A percentile compares a stretch with the other conserved stretches of the same genome.
Evolutionary conservation across 2,113 vertebrate genomes (phyloP).

Genomic region (Lepus timidus): DNA sequence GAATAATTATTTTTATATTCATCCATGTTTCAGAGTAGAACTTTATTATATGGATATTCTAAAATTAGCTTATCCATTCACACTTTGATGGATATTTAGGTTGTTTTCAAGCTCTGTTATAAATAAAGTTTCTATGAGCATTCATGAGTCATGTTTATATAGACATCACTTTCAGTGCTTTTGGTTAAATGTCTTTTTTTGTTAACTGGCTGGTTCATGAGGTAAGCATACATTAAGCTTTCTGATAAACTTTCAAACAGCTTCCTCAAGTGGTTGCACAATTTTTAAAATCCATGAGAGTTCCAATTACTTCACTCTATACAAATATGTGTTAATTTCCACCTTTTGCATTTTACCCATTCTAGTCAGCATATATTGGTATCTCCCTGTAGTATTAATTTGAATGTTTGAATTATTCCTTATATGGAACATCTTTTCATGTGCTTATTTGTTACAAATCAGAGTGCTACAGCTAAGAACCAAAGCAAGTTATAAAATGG

Average conservation of each 20-base stretch:
- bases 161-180: not conserved
- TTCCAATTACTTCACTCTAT: not conserved
- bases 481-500: not conserved
- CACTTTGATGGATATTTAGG: not conserved
- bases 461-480: not conserved
- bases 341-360: not conserved
- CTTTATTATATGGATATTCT: not conserved
- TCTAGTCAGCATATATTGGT: not conserved
- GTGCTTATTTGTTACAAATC: not conserved
- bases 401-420: not conserved
- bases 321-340: not conserved
- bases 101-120: not conserved
- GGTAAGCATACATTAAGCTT: not conserved
- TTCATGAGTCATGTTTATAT: not conserved
- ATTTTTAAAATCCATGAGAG: not conserved
- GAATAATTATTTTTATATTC: not conserved
- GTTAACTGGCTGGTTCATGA: not conserved
- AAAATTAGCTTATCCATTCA: not conserved
- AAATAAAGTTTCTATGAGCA: not conserved
- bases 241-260: not conserved
- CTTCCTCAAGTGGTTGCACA: not conserved
- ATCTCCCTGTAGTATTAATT: not conserved
- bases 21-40: not conserved
- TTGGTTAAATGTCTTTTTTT: constrained; percentile 4
- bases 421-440: not conserved